Conservation (phyloP, 2,113 vertebrate genomes). For the Corythoichthys intestinalis region DNA sequence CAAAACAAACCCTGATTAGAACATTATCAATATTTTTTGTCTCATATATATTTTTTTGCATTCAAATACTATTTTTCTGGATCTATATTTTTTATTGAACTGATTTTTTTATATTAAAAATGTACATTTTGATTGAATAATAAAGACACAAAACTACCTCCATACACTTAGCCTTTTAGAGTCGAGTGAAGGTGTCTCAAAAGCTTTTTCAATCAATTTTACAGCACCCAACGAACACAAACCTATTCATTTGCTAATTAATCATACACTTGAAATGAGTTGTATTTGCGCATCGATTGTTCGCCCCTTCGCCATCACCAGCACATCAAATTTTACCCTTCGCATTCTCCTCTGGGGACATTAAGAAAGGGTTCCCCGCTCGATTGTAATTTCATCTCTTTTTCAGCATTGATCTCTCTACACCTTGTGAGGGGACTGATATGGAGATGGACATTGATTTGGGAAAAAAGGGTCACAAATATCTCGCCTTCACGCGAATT, state of each 20-base stretch:
- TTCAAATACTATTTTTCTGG: too few relatives aligned
- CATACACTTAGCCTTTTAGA: neutral
- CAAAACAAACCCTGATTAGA: too few relatives aligned
- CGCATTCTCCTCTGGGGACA: conserved; percentile 17
- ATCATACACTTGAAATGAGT: conserved; percentile 31
- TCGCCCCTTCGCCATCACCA: neutral
- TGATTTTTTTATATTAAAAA: too few relatives aligned
- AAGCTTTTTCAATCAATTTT: conserved; percentile 15
- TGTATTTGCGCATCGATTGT: conserved; percentile 50
- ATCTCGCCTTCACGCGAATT: conserved; percentile 10
- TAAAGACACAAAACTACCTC: too few relatives aligned
- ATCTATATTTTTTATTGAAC: too few relatives aligned
- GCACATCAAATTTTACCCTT: neutral
- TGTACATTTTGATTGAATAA: too few relatives aligned
- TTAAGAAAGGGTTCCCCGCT: conserved; percentile 35
- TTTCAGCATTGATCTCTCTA: conserved; percentile 60
- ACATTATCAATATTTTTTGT: too few relatives aligned
- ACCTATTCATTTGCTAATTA: conserved; percentile 66
- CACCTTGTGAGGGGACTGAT: conserved; percentile 35
- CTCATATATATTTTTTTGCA: too few relatives aligned
- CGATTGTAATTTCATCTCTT: conserved; percentile 70
- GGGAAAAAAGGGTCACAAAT: conserved; percentile 18
- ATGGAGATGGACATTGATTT: conserved; percentile 68
- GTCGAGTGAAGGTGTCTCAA: neutral
- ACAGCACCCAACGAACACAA: conserved; percentile 23